Evolutionary conservation across 2,113 vertebrate genomes (phyloP).

Genomic region (Rissa tridactyla): DNA sequence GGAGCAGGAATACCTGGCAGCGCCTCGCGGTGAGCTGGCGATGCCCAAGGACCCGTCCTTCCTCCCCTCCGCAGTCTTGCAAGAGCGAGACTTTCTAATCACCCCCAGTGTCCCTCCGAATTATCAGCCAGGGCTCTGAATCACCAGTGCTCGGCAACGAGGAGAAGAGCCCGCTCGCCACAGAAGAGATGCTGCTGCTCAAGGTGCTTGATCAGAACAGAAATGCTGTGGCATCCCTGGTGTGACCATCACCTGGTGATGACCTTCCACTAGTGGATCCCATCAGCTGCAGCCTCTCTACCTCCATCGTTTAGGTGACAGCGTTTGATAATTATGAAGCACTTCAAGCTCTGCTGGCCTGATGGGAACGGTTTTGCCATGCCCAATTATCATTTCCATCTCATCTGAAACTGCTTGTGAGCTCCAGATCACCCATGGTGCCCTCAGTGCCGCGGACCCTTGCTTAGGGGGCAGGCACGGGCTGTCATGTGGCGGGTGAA

Average conservation of each 20-base stretch:
- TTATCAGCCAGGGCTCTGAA: no score
- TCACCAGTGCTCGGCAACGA: fast-evolving
- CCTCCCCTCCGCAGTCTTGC: background rate
- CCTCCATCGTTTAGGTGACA: background rate
- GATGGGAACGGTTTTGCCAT: background rate
- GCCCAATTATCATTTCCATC: background rate
- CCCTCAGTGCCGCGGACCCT: fast-evolving
- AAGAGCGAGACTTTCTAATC: fast-evolving
- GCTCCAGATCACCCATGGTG: background rate
- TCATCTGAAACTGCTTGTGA: background rate
- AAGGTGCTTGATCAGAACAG: background rate
- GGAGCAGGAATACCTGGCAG: background rate
- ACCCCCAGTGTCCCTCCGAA: fast-evolving
- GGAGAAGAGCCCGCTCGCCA: background rate
- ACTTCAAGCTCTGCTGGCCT: fast-evolving
- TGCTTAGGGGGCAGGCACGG: no score
- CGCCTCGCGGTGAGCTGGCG: fast-evolving
- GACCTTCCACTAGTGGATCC: fast-evolving
- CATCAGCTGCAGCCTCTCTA: background rate
- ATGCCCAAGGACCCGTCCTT: background rate
- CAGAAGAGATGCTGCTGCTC: background rate
- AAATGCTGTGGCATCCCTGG: fast-evolving
- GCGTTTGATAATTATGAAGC: background rate
- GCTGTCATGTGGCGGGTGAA: fast-evolving
- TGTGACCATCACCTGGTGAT: background rate